Evolutionary conservation across 2,888 invertebrate species (phyloP), one percentile per base, ranked within the genome.

Genomic region (Erebia aethiops): DNA sequence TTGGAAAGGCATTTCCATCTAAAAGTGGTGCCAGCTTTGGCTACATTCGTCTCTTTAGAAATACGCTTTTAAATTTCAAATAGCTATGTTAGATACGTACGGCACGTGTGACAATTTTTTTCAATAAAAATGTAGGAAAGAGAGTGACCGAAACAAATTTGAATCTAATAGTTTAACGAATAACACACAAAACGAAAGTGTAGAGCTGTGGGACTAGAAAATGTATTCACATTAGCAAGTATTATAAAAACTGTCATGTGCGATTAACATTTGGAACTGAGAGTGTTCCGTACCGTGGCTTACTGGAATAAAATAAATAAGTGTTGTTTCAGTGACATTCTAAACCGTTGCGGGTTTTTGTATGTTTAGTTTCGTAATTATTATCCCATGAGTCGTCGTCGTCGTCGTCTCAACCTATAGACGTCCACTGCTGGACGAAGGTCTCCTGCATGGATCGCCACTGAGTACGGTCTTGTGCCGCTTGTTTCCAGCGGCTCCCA

Each of bases 1-100:
- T 79, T 77, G 78, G 76, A 84, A 85, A 85, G 83, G 84, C 87
- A 87, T 88, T 87, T 87, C 84, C 84, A 85, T 82, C 82, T 83
- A 82, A 84, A 87, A 87, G 82, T 82, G 81, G 18, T 82, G 77
- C 81, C 75, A 78, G 82, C 83, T 84, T 81, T 76, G 77, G 83
- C 83, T 83, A 83, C 85, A 84, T 83, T 81, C 82, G 80, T 84
- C 82, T 82, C 84, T 86, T 87, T 82, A 82, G 81, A 87, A 87
- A 87, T 84, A 82, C 80, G 81, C 81, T 80, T 80, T 76, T 77
- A 79, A 81, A 78, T 79, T 79, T 80, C 78, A 79, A 83, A 82
- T 80, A 78, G 80, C 77, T 78, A 49, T 77, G 78, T 77, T 79
- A 81, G 82, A 82, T 77, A 79, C 79, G 76, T 76, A 76, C 35